A percentile compares a stretch with the other conserved stretches of the same genome.
Conservation (phyloP, 2,888 invertebrate genomes). For the Ephialtes manifestator region DNA sequence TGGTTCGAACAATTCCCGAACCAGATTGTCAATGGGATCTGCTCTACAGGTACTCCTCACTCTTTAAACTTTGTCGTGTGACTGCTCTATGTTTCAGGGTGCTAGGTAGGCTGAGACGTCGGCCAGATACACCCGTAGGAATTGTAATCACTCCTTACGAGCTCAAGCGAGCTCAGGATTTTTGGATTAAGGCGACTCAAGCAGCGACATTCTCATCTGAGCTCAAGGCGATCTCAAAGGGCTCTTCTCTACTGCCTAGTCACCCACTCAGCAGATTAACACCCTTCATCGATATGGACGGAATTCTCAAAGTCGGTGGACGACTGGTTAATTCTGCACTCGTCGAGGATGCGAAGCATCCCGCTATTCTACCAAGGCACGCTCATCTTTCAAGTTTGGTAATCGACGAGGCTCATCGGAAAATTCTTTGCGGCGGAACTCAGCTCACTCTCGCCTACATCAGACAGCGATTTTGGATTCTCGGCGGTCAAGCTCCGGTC, state of each 20-base stretch:
- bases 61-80: too few species aligned
- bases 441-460: constrained; percentile 29
- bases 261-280: constrained; percentile 24
- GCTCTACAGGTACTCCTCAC: too few species aligned
- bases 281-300: constrained; percentile 37
- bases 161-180: neutral
- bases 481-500: constrained; percentile 43
- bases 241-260: neutral
- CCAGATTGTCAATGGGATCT: too few species aligned
- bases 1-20: neutral
- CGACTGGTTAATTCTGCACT: constrained; percentile 21
- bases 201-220: neutral
- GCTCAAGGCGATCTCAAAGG: neutral
- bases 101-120: too few species aligned
- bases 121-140: neutral
- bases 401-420: too few species aligned
- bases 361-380: neutral
- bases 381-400: neutral
- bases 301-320: constrained; percentile 16
- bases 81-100: too few species aligned
- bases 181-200: neutral
- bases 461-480: constrained; percentile 49
- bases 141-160: neutral
- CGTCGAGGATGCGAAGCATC: neutral
- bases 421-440: too few species aligned